These are phyloP conservation scores for Epinephelus moara DNA, from an alignment of 2,113 vertebrate species.

Conservation along the genomic window DNA sequence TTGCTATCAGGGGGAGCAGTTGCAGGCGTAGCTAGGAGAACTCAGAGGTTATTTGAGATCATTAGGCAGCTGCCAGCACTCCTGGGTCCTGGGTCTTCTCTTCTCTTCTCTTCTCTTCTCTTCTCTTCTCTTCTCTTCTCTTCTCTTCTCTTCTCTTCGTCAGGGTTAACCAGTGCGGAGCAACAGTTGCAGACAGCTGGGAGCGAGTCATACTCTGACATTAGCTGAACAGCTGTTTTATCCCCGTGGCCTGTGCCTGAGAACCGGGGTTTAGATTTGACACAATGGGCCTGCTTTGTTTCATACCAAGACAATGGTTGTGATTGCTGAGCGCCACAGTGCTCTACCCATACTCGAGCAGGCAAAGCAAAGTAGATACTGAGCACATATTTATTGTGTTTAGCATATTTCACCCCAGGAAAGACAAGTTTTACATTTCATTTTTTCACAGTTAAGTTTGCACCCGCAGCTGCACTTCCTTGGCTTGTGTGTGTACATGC, in stretches of 20 bases:
- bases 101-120: constrained; percentile 23
- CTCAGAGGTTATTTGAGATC: constrained; percentile 82
- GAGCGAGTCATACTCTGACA: constrained; percentile 67
- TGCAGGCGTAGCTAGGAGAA: constrained; percentile 78
- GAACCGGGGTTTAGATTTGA: constrained; percentile 52
- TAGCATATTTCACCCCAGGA: constrained; percentile 17
- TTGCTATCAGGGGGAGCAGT: constrained; percentile 74
- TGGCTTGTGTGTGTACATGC: constrained; percentile 14
- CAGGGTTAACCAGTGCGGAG: constrained; percentile 53
- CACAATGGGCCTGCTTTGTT: constrained; percentile 78
- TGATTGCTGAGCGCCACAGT: constrained; percentile 45
- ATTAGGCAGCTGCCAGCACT: constrained; percentile 78
- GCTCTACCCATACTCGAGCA: constrained; percentile 14
- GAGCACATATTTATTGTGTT: constrained; percentile 12
- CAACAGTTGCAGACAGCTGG: constrained; percentile 81
- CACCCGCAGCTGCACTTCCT: constrained; percentile 17
- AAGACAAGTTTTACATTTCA: not conserved
- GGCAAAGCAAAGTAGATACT: constrained; percentile 36
- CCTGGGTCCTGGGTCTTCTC: constrained; percentile 49
- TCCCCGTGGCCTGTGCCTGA: constrained; percentile 62
- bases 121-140: not conserved
- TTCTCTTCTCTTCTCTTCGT: constrained; percentile 28
- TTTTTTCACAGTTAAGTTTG: constrained; percentile 17
- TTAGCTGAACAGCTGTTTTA: constrained; percentile 80
- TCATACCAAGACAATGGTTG: constrained; percentile 68